Evolutionary conservation across 2,888 invertebrate species (phyloP).

Genomic region (Rhogogaster chlorosoma): DNA sequence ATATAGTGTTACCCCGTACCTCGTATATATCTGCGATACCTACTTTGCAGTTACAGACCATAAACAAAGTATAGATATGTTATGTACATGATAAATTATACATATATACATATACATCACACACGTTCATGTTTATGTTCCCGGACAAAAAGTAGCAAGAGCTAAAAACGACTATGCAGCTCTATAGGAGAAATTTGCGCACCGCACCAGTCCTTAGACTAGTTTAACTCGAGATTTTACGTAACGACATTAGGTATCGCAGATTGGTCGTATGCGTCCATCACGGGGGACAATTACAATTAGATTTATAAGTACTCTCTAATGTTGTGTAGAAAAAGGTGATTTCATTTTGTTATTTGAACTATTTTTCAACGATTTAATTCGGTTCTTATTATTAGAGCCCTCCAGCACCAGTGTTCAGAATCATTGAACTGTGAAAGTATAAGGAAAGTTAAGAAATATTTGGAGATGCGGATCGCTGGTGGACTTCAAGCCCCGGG

Average conservation of each 20-base stretch:
- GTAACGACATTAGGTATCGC: neutral
- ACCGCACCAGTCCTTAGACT: neutral
- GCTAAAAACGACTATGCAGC: neutral
- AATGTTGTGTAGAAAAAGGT: neutral
- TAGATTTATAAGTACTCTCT: neutral
- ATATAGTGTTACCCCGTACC: constrained; percentile 37
- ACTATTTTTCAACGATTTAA: neutral
- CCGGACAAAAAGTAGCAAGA: neutral
- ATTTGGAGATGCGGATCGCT: constrained; percentile 6
- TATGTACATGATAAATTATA: neutral
- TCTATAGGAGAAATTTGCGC: constrained; percentile 1
- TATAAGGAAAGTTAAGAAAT: constrained; percentile 43
- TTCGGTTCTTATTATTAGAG: neutral
- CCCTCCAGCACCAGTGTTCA: neutral
- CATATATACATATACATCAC: neutral
- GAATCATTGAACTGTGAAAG: constrained; percentile 35
- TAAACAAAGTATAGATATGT: neutral
- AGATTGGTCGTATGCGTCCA: neutral
- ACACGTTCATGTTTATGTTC: neutral
- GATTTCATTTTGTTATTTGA: neutral
- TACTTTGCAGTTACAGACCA: neutral
- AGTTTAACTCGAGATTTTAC: neutral
- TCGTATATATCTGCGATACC: neutral
- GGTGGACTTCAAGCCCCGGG: neutral
- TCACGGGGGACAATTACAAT: neutral